These are phyloP conservation scores for Xanthorhoe spadicearia DNA, from an alignment of 2,888 invertebrate species.

Conservation along the genomic window DNA sequence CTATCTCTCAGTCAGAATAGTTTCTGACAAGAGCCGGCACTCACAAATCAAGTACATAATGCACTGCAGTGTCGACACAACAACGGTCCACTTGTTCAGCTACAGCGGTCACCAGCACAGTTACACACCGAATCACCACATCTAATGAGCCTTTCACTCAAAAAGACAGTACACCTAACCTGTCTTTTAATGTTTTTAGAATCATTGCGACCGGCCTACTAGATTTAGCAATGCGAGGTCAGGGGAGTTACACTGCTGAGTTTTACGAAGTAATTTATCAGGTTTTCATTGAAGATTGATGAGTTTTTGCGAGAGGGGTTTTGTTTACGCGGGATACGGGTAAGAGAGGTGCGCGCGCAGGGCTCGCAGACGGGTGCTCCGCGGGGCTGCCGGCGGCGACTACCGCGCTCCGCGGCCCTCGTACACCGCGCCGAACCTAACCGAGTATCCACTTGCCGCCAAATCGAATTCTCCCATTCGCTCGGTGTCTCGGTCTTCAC, in stretches of 20 bases:
- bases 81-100: constrained; percentile 55
- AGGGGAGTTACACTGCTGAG: constrained; percentile 28
- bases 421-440: constrained; percentile 57
- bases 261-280: constrained; percentile 39
- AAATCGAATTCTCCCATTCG: constrained; percentile 62
- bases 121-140: constrained; percentile 62
- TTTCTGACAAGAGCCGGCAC: constrained; percentile 45
- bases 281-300: constrained; percentile 65
- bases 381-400: constrained; percentile 61
- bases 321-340: constrained; percentile 70
- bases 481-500: constrained; percentile 46
- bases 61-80: constrained; percentile 47
- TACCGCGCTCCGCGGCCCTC: constrained; percentile 49
- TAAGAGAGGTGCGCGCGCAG: constrained; percentile 42
- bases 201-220: constrained; percentile 70
- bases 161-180: constrained; percentile 66
- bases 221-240: constrained; percentile 54
- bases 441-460: constrained; percentile 63
- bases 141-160: constrained; percentile 74
- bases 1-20: constrained; percentile 39
- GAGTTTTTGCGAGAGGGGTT: constrained; percentile 62
- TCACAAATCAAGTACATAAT: constrained; percentile 52
- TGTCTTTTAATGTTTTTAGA: constrained; percentile 63
- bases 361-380: constrained; percentile 48
- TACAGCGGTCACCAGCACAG: constrained; percentile 62